Conservation (phyloP, 2,888 invertebrate species). For the Odontothrips loti region DNA sequence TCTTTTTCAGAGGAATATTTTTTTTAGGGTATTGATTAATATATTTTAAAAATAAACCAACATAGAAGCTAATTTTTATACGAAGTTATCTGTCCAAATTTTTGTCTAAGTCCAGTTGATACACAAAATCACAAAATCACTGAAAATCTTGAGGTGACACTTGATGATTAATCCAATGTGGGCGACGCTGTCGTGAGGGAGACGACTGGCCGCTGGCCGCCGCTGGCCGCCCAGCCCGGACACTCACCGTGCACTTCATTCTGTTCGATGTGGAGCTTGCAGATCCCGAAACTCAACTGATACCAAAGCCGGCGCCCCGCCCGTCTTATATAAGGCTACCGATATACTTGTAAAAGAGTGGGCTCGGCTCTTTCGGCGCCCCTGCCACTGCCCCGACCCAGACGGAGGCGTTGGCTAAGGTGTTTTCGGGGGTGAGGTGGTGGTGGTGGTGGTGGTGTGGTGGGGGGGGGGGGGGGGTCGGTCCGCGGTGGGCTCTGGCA, state of each 20-base stretch:
- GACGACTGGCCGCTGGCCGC: too few species aligned
- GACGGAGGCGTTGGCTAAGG: neutral
- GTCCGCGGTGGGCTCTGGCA: too few species aligned
- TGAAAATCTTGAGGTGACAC: too few species aligned
- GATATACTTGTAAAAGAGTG: slow-evolving; percentile 14
- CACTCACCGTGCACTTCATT: slow-evolving; percentile 8
- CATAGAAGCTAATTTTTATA: too few species aligned
- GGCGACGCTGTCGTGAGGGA: too few species aligned
- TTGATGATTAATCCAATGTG: too few species aligned
- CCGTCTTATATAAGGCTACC: slow-evolving; percentile 13
- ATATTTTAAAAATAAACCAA: too few species aligned
- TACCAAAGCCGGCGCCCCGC: neutral
- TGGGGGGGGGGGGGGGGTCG: too few species aligned
- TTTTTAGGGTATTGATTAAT: too few species aligned
- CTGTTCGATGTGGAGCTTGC: slow-evolving; percentile 6
- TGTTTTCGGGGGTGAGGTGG: neutral
- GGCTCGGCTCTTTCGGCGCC: neutral
- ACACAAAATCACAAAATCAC: too few species aligned
- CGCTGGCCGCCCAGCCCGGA: neutral
- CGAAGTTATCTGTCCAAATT: too few species aligned
- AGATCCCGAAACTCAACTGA: neutral
- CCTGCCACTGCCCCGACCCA: neutral
- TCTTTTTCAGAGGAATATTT: neutral
- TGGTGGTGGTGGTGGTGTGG: neutral
- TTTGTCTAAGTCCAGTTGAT: too few species aligned